Evolutionary conservation across 2,797 vertebrate genomes (phyloP), one percentile per base, ranked within the genome.

Genomic region (Miichthys miiuy): DNA sequence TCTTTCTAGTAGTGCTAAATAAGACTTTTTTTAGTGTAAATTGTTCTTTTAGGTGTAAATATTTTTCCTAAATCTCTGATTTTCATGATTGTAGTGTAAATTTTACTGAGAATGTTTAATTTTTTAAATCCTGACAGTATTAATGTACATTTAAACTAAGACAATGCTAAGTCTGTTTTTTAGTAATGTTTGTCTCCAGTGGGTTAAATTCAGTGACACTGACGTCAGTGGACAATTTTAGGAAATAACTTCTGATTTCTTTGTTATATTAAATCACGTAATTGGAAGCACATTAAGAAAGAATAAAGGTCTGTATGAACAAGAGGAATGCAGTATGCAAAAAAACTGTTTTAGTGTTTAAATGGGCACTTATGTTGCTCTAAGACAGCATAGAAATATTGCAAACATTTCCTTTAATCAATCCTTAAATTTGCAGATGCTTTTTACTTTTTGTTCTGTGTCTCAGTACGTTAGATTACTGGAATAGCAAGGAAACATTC

Each of bases 81-180:
- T 55, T 65, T 50, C 12, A 20, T 48, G 25, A 66, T 80, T 74
- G 0, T 48, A 12, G 38, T 47, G 8, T 23, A 54, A 14, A 3
- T 62, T 57, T 30, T 18, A 2, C 21, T 57, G 34, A 57, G 14
- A n/a, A n/a, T 66, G 21, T 62, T 56, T 57, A 23, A 30, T 66
- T 71, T 58, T 30, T 9, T 9, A 60, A 66, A 57, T 47, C 9
- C 14, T 48, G 23, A 48, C 46, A 63, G 44, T 74, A 67, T 84
- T 71, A 69, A 54, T 74, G 13, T n/a, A 42, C 21, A 21, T 52
- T 63, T 13, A 54, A 68, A 18, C 42, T 30, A 25, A 57, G 7
- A 0, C 48, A 1, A 67, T 27, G 18, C 7, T 46, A 51, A 58
- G 16, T 25, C 18, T 62, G 6, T 68, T 58, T 64, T 50, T 17